phyloP scores from a whole-genome alignment of 2,797 vertebrate genomes.

The Gila robusta region DNA sequence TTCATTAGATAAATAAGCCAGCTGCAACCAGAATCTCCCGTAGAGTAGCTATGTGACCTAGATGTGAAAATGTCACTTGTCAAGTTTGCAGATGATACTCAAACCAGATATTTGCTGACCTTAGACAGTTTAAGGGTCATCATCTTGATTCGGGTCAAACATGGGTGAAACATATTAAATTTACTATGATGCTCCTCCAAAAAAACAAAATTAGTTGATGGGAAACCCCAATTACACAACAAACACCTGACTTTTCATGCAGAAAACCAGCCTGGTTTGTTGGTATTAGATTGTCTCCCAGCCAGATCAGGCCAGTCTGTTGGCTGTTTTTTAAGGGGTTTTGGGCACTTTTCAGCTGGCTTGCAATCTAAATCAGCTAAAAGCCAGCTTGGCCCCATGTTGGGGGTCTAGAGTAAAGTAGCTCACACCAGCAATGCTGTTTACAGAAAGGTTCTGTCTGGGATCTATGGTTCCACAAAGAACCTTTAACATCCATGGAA shows the following conservation, averaged over 20 bases:
- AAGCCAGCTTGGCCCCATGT: neutral
- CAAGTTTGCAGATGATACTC: conserved; percentile 6
- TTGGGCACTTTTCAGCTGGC: neutral
- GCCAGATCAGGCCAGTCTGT: neutral
- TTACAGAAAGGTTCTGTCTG: too few species aligned
- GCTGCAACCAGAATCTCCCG: neutral
- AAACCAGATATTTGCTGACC: conserved; percentile 6
- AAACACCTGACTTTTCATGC: neutral
- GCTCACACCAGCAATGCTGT: neutral
- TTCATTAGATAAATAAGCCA: conserved; percentile 40
- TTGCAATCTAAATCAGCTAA: neutral
- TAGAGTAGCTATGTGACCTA: conserved; percentile 17
- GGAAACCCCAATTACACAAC: neutral
- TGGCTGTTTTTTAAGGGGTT: neutral
- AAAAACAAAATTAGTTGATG: conserved; percentile 12
- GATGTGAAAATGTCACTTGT: conserved; percentile 18
- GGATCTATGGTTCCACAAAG: neutral
- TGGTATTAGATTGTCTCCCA: neutral
- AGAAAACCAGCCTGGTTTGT: neutral
- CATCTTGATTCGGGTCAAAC: conserved; percentile 1
- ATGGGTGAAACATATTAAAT: neutral
- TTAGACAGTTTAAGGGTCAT: conserved; percentile 4
- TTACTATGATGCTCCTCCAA: neutral
- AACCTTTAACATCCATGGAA: neutral
- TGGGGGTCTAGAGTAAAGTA: neutral